Evolutionary conservation across 1,140 invertebrate genomes (phyloP).

Genomic region (Zaprionus gabonicus): DNA sequence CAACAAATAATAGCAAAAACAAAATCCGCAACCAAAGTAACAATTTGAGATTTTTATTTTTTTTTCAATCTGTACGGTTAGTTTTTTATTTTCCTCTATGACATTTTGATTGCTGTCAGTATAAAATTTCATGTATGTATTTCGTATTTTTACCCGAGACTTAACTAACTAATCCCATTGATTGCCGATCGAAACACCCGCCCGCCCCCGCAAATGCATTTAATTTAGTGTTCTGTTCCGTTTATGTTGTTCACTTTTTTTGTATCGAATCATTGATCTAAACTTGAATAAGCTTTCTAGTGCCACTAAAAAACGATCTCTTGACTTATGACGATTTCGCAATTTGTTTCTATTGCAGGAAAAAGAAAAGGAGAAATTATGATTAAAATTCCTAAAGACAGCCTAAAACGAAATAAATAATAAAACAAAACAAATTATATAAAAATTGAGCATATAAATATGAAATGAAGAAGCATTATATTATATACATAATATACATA

Average conservation of each 20-base stretch:
- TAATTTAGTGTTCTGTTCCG: background rate
- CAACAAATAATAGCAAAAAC: constrained; percentile 8
- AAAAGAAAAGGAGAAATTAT: constrained; percentile 84
- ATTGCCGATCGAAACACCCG: constrained; percentile 15
- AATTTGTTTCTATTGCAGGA: constrained; percentile 81
- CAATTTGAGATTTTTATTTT: constrained; percentile 13
- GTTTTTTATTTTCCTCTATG: background rate
- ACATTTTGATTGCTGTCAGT: constrained; percentile 35
- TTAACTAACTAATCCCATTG: constrained; percentile 50
- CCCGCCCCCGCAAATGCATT: constrained; percentile 28
- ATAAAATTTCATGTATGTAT: constrained; percentile 18
- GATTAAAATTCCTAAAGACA: constrained; percentile 82
- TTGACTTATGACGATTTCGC: constrained; percentile 56
- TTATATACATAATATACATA: constrained; percentile 39
- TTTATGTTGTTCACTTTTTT: background rate
- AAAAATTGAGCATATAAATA: constrained; percentile 49
- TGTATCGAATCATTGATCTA: constrained; percentile 26
- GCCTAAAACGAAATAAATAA: constrained; percentile 44
- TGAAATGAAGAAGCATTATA: constrained; percentile 61
- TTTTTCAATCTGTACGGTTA: constrained; percentile 5
- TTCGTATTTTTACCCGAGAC: constrained; percentile 25
- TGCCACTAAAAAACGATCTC: constrained; percentile 35
- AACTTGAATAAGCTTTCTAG: constrained; percentile 31
- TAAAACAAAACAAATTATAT: constrained; percentile 24
- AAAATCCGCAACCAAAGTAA: constrained; percentile 17